Base-by-base conservation (phyloP, 2,113 vertebrate genomes). In the Actenoides hombroni region DNA sequence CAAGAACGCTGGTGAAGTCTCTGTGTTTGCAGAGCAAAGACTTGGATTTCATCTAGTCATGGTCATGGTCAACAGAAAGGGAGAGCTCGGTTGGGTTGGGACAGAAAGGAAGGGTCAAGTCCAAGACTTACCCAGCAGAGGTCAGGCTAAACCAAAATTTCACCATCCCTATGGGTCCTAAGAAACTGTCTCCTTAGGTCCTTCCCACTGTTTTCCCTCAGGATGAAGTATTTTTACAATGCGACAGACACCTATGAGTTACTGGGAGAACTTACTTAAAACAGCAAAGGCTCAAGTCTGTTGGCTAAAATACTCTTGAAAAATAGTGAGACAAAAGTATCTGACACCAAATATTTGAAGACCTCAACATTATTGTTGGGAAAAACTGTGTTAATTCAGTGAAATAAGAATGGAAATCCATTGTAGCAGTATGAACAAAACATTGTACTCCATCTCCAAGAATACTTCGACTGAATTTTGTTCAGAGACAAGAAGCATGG, bases 131-230 rank as follows among this genome's bases (percentile, higher is more conserved):
- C 83, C 90, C 90, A 92, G 95, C 61, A 96, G 92, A 96, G 90
- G 86, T 96, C 92, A 94, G 93, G 33, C 88, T 96, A 94, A 96
- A 75, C 53, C 61, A 83, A 84, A 94, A 86, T 61, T 92, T 82
- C 49, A 76, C 39, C 61, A 25, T 44, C 21, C 15, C 46, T 75
- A 56, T 1, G 3, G 37, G 26, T 77, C 35, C 60, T 80, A 78
- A 83, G 21, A 92, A 83, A 56, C 6, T 56, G 24, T 48, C 29
- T 53, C 64, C 49, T 51, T 6, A 18, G 13, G 57, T 73, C 26
- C 19, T 74, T 54, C 37, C 24, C 12, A 24, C 37, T 26, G 23
- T 46, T 85, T 68, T 18, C 37, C 35, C 40, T 90, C 80, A 81
- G 56, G 92, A 75, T 31, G 3, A 37, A 69, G 49, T 70, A 40